Evolutionary conservation across 1,140 invertebrate species (phyloP).

Genomic region (Neuroterus valhalla): DNA sequence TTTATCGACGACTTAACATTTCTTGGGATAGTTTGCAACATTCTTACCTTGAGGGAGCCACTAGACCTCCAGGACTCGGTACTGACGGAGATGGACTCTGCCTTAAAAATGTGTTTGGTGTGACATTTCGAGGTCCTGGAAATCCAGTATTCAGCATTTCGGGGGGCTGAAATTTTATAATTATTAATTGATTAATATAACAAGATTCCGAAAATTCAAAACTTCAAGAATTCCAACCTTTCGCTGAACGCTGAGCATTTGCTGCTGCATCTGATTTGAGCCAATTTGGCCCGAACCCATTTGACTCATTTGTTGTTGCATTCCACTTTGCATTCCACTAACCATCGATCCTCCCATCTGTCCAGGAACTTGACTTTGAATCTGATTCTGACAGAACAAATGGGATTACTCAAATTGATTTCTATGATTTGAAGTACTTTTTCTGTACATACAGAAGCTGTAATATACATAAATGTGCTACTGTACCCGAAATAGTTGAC

Average conservation of each 20-base stretch:
- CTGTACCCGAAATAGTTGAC: no score
- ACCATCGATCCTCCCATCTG: slow-evolving; percentile 73
- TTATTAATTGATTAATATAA: not conserved
- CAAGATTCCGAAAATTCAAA: slow-evolving; percentile 17
- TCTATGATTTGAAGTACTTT: no score
- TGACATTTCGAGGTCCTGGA: slow-evolving; percentile 76
- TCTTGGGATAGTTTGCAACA: not conserved
- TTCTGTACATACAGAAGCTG: no score
- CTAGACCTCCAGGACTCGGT: slow-evolving; percentile 80
- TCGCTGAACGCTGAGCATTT: slow-evolving; percentile 73
- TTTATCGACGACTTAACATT: no score
- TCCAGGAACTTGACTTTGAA: slow-evolving; percentile 69
- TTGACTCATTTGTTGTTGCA: slow-evolving; percentile 67
- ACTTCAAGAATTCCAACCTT: slow-evolving; percentile 63
- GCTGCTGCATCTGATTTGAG: slow-evolving; percentile 77
- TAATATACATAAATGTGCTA: no score
- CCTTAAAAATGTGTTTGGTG: slow-evolving; percentile 80
- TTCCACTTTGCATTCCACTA: slow-evolving; percentile 48
- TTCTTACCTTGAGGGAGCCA: slow-evolving; percentile 73
- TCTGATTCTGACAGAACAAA: slow-evolving; percentile 68
- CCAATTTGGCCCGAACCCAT: slow-evolving; percentile 76
- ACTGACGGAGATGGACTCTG: slow-evolving; percentile 83
- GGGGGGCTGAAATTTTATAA: slow-evolving; percentile 56
- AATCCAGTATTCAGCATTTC: slow-evolving; percentile 74
- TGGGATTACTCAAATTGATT: no score